phyloP scores from a whole-genome alignment of 2,888 invertebrate genomes.

The Molorchus minor region DNA sequence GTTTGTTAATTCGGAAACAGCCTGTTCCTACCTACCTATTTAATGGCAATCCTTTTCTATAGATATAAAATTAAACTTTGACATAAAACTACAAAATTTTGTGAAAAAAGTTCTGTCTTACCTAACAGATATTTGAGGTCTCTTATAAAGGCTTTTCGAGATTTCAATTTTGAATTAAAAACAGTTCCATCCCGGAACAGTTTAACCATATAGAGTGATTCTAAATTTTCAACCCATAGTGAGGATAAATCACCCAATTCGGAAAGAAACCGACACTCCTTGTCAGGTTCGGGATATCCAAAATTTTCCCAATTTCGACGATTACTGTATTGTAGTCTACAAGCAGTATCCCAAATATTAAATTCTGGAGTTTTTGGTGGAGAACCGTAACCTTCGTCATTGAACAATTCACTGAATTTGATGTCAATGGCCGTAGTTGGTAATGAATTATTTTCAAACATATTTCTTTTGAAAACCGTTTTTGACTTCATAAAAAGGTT shows the following conservation, averaged over 20 bases:
- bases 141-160: constrained; percentile 50
- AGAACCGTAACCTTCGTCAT: constrained; percentile 47
- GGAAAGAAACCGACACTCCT: constrained; percentile 57
- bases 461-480: not conserved
- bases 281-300: constrained; percentile 54
- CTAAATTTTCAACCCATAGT: constrained; percentile 54
- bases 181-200: constrained; percentile 42
- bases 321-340: constrained; percentile 44
- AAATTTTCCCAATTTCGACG: constrained; percentile 58
- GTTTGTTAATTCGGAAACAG: too few species aligned
- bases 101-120: constrained; percentile 26
- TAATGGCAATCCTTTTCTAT: too few species aligned
- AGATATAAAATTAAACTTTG: too few species aligned
- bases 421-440: not conserved
- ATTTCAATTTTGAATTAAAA: constrained; percentile 43
- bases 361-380: constrained; percentile 43
- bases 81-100: too few species aligned
- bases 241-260: constrained; percentile 55
- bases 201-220: constrained; percentile 47
- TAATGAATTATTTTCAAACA: not conserved
- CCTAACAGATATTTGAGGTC: constrained; percentile 55
- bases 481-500: not conserved
- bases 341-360: constrained; percentile 56
- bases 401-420: constrained; percentile 29
- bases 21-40: too few species aligned